These are phyloP conservation scores for Pseudachorutes palmiensis DNA, from an alignment of 1,140 invertebrate genomes.

Conservation along the genomic window DNA sequence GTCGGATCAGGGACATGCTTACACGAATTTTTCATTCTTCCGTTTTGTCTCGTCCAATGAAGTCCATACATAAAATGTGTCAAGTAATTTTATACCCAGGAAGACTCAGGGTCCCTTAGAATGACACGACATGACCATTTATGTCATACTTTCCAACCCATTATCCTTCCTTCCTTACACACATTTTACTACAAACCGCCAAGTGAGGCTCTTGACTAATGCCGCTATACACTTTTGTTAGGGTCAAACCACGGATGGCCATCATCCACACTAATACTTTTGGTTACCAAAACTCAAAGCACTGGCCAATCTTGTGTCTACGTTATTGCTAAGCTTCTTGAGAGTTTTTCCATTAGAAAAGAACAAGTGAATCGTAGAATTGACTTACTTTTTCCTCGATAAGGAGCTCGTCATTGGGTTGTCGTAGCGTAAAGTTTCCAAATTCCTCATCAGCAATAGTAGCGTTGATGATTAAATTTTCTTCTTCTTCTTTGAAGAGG, in stretches of 20 bases:
- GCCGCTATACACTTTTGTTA: too few species aligned
- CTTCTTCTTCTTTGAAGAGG: constrained; percentile 70
- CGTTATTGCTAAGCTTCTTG: too few species aligned
- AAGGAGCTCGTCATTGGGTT: constrained; percentile 44
- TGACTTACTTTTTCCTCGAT: constrained; percentile 62
- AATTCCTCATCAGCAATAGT: constrained; percentile 59
- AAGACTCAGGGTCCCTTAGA: not conserved
- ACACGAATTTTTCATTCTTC: too few species aligned
- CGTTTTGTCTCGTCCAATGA: not conserved
- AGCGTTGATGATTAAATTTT: constrained; percentile 77
- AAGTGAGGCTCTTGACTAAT: too few species aligned
- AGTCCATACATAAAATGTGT: not conserved
- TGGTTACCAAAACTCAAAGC: too few species aligned
- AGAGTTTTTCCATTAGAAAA: too few species aligned
- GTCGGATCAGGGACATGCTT: too few species aligned
- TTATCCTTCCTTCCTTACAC: not conserved
- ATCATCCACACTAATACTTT: too few species aligned
- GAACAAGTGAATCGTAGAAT: too few species aligned
- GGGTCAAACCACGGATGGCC: too few species aligned
- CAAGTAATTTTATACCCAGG: not conserved
- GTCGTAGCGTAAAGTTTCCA: constrained; percentile 41
- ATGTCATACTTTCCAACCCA: constrained; percentile 1
- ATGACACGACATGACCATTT: constrained; percentile 1
- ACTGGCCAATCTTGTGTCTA: too few species aligned
- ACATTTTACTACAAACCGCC: too few species aligned